These are phyloP conservation scores for Rhincodon typus DNA, from an alignment of 2,797 vertebrate genomes.

Conservation along the genomic window DNA sequence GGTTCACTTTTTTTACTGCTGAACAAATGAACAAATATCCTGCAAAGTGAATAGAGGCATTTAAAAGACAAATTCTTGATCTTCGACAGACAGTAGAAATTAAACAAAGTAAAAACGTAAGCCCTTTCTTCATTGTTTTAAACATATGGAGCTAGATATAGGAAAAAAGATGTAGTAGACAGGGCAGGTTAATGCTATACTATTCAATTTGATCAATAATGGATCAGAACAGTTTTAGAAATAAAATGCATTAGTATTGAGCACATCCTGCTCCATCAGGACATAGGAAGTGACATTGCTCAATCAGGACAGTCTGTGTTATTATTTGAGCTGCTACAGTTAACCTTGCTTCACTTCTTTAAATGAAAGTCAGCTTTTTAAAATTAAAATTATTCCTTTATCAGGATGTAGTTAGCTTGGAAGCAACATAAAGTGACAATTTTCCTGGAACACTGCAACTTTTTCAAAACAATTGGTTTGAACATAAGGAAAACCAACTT, in stretches of 20 bases:
- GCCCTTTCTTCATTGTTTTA: not conserved
- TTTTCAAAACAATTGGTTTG: not conserved
- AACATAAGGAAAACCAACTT: not conserved
- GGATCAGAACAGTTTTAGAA: not conserved
- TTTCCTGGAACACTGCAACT: not conserved
- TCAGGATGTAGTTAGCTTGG: not conserved
- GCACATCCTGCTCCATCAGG: not conserved
- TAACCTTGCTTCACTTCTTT: not conserved
- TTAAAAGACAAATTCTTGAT: not conserved
- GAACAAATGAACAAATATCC: not conserved
- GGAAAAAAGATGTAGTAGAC: not conserved
- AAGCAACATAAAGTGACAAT: not conserved
- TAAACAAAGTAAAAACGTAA: not conserved
- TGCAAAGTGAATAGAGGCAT: not conserved
- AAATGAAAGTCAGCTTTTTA: not conserved
- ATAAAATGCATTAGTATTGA: constrained; percentile 4
- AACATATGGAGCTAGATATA: not conserved
- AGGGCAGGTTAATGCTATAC: not conserved
- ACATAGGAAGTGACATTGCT: not conserved
- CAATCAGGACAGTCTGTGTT: not conserved
- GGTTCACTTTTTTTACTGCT: not conserved
- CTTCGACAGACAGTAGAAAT: not conserved
- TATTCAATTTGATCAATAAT: not conserved
- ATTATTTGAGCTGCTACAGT: not conserved
- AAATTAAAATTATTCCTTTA: not conserved